A percentile compares a stretch with the other conserved stretches of the same genome.
Conservation (phyloP, 2,888 invertebrate species). For the Amphipoea oculea region DNA sequence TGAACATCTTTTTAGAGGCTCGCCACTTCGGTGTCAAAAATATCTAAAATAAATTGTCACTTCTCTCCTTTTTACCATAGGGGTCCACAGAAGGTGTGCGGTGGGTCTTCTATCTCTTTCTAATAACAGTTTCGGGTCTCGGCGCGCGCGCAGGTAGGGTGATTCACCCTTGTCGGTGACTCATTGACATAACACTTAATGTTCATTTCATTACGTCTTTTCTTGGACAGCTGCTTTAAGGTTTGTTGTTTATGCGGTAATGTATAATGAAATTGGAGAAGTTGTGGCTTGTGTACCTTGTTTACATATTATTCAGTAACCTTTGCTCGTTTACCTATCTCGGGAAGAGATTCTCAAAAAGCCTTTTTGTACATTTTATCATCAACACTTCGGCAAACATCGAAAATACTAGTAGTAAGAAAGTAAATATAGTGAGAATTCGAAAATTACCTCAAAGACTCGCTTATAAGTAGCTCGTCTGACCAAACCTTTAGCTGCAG, state of each 20-base stretch:
- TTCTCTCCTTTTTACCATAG: slow-evolving; percentile 56
- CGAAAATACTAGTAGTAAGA: background rate
- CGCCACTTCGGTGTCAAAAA: slow-evolving; percentile 63
- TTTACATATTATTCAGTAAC: slow-evolving; percentile 22
- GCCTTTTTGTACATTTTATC: background rate
- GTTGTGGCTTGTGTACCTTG: background rate
- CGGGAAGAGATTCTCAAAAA: background rate
- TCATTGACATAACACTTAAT: slow-evolving; percentile 57
- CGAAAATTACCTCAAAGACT: background rate
- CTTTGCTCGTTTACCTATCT: background rate
- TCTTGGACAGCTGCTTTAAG: slow-evolving; percentile 27
- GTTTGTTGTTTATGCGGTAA: slow-evolving; percentile 25
- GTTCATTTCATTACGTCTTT: slow-evolving; percentile 57
- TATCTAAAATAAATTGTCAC: slow-evolving; percentile 68
- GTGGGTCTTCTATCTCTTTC: slow-evolving; percentile 67
- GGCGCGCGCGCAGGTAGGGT: slow-evolving; percentile 74
- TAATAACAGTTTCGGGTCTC: slow-evolving; percentile 61
- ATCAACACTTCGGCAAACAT: background rate
- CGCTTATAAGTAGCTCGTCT: slow-evolving; percentile 23
- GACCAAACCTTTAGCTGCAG: slow-evolving; percentile 46
- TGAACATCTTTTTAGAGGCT: slow-evolving; percentile 52
- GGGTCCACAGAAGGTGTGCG: slow-evolving; percentile 72
- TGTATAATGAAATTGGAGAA: slow-evolving; percentile 22
- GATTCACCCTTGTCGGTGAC: slow-evolving; percentile 69
- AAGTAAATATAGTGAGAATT: background rate